Evolutionary conservation across 2,797 vertebrate genomes (phyloP).

Genomic region (Tokudaia tokunoshimensis): DNA sequence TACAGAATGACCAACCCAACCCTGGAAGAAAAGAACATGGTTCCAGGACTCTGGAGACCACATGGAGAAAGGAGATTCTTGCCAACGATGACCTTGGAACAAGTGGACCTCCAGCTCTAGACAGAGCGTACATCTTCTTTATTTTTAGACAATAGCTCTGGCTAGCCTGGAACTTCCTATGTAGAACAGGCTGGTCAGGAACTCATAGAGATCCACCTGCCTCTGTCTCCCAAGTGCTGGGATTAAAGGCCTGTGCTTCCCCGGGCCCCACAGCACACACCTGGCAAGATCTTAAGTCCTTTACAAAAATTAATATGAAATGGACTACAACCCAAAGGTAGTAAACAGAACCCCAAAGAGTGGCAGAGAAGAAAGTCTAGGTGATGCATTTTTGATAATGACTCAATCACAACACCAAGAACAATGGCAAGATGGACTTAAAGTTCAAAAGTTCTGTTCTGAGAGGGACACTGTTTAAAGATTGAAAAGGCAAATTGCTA

Average conservation of each 20-base stretch:
- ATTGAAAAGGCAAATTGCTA: neutral
- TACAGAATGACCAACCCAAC: neutral
- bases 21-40: neutral
- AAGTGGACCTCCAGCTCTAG: neutral
- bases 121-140: neutral
- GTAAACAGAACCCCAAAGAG: slow-evolving; percentile 1
- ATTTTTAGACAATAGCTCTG: neutral
- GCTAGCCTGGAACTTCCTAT: neutral
- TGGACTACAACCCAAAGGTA: neutral
- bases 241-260: neutral
- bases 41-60: neutral
- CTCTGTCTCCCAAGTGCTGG: neutral
- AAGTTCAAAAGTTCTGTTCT: neutral
- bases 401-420: neutral
- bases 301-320: slow-evolving; percentile 4
- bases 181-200: neutral
- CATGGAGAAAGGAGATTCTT: neutral
- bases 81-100: neutral
- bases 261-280: neutral
- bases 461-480: neutral
- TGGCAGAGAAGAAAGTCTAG: neutral
- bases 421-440: neutral
- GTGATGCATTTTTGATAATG: neutral
- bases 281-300: neutral
- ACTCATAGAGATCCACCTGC: neutral